These are phyloP conservation scores for Buteo buteo DNA, from an alignment of 2,113 vertebrate species.

Conservation along the genomic window DNA sequence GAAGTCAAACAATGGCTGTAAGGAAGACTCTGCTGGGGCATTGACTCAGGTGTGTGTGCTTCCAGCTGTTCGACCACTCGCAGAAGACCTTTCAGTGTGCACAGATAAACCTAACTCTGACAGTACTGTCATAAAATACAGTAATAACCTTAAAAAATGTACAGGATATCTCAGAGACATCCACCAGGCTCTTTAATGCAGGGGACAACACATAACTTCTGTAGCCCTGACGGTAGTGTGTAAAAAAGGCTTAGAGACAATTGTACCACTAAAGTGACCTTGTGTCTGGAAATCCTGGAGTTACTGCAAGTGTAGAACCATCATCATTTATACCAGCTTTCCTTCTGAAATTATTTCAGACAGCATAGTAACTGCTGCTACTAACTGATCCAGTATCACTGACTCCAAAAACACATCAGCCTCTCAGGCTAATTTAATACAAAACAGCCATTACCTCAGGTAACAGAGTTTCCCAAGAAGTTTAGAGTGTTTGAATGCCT, in stretches of 20 bases:
- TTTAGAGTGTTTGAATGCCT: not conserved
- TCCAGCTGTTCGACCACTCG: rapidly evolving
- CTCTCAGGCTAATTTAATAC: not conserved
- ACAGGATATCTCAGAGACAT: not conserved
- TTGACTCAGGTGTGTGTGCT: not conserved
- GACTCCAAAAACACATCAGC: not conserved
- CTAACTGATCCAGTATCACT: not conserved
- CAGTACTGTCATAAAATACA: not conserved
- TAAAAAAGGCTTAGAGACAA: not conserved
- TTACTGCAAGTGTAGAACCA: not conserved
- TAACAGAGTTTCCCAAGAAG: not conserved
- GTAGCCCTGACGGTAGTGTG: not conserved
- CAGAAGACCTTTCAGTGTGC: not conserved
- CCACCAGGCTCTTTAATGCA: not conserved
- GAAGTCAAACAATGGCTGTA: not conserved
- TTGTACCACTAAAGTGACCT: not conserved
- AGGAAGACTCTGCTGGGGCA: not conserved
- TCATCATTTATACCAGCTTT: not conserved
- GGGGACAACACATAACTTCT: not conserved
- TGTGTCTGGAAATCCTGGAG: not conserved
- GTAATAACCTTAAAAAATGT: not conserved
- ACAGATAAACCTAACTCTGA: not conserved
- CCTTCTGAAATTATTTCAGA: not conserved
- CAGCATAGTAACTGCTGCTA: not conserved
- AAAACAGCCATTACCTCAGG: not conserved